phyloP scores from a whole-genome alignment of 2,113 vertebrate genomes.

The Grammatotria lemairii region DNA sequence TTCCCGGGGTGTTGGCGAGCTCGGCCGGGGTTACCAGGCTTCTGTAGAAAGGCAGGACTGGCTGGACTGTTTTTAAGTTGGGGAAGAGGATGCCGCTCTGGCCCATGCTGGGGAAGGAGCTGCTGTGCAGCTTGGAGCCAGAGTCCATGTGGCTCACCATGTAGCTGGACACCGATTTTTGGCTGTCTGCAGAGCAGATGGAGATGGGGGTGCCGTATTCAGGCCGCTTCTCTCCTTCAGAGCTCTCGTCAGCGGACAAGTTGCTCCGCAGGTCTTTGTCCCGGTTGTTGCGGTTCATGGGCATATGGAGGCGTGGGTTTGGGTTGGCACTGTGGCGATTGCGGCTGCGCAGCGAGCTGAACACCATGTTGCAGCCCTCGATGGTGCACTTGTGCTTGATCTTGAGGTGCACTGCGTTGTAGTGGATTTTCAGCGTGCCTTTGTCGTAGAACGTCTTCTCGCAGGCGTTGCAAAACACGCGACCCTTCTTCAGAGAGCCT shows the following conservation, averaged over 20 bases:
- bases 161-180: constrained; percentile 75
- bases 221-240: constrained; percentile 69
- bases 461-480: constrained; percentile 93
- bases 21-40: constrained; percentile 91
- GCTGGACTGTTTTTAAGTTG: constrained; percentile 93
- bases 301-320: constrained; percentile 96
- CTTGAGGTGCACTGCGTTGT: constrained; percentile 97
- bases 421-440: constrained; percentile 97
- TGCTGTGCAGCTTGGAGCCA: constrained; percentile 74
- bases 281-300: constrained; percentile 94
- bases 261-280: constrained; percentile 85
- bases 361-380: constrained; percentile 97
- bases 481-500: constrained; percentile 81
- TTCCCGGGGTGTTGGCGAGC: constrained; percentile 89
- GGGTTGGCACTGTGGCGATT: constrained; percentile 98
- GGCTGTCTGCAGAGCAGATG: constrained; percentile 63
- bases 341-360: constrained; percentile 91
- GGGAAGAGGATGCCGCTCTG: constrained; percentile 90
- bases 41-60: constrained; percentile 92
- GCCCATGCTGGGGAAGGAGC: constrained; percentile 68
- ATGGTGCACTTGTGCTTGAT: constrained; percentile 98
- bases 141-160: constrained; percentile 72
- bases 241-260: constrained; percentile 66
- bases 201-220: constrained; percentile 63
- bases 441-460: constrained; percentile 99